A percentile compares a stretch with the other conserved stretches of the same genome.
These are phyloP conservation scores for Temnothorax nylanderi DNA, from an alignment of 1,140 invertebrate genomes.

Conservation along the genomic window DNA sequence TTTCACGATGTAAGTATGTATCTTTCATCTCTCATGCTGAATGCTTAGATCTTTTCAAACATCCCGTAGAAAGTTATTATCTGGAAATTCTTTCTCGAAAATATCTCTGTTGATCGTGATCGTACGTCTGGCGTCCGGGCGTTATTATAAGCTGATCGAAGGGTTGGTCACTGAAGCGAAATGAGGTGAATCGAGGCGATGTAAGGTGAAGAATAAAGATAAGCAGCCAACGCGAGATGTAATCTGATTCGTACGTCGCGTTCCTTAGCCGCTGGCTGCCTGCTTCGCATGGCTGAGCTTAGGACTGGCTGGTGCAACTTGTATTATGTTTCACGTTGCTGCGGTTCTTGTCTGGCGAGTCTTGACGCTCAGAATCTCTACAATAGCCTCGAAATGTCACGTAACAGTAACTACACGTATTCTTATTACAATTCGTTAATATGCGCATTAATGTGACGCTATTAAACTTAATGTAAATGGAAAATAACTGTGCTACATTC, in stretches of 20 bases:
- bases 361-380: constrained; percentile 60
- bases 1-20: neutral
- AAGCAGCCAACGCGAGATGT: constrained; percentile 83
- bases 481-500: neutral
- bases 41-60: neutral
- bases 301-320: constrained; percentile 84
- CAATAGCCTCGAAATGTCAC: constrained; percentile 70
- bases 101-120: constrained; percentile 3
- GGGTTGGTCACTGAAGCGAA: constrained; percentile 77
- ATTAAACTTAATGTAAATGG: neutral
- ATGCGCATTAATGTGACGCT: neutral
- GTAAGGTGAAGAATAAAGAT: constrained; percentile 82
- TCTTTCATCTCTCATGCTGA: neutral
- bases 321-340: constrained; percentile 85
- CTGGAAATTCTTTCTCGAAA: neutral
- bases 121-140: neutral
- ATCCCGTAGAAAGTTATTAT: neutral
- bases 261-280: constrained; percentile 80
- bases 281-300: constrained; percentile 84
- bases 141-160: constrained; percentile 70
- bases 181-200: constrained; percentile 79
- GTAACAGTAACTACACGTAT: constrained; percentile 65
- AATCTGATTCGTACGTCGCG: constrained; percentile 85
- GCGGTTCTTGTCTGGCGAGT: constrained; percentile 82
- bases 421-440: constrained; percentile 34